Evolutionary conservation across 2,888 invertebrate genomes (phyloP).

Genomic region (Seladonia tumulorum): DNA sequence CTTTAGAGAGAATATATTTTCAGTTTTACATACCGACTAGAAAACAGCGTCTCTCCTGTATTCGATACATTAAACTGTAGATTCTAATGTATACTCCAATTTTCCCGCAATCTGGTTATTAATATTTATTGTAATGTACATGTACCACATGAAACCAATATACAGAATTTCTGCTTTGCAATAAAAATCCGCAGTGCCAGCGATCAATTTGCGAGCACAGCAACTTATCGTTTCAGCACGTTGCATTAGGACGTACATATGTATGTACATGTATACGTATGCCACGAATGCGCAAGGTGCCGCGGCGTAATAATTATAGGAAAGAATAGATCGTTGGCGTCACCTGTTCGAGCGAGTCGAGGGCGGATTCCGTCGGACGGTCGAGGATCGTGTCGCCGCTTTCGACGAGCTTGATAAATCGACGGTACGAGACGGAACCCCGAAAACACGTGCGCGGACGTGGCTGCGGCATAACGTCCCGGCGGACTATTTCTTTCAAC

Average conservation of each 20-base stretch:
- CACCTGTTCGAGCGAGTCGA: conserved; percentile 53
- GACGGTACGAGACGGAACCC: conserved; percentile 57
- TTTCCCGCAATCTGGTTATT: neutral
- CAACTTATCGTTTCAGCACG: neutral
- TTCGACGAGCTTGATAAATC: conserved; percentile 70
- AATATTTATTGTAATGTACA: too few relatives aligned
- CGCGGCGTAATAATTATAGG: conserved; percentile 8
- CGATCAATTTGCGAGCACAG: neutral
- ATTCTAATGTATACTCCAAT: neutral
- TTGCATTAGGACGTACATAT: neutral
- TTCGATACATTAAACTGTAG: neutral
- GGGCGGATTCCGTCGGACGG: conserved; percentile 36
- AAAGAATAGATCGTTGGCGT: conserved; percentile 16
- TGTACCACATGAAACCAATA: too few relatives aligned
- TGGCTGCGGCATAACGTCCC: conserved; percentile 56
- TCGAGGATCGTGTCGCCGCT: conserved; percentile 56
- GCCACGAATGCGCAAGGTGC: neutral
- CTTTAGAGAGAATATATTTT: neutral
- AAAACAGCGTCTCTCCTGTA: neutral
- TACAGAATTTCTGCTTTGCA: neutral
- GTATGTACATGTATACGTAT: neutral
- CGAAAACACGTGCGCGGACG: conserved; percentile 68
- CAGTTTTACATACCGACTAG: neutral
- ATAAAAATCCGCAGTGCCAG: neutral
- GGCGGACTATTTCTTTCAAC: conserved; percentile 78